Evolutionary conservation across 1,140 invertebrate genomes (phyloP).

Genomic region (Metopolophium dirhodum): DNA sequence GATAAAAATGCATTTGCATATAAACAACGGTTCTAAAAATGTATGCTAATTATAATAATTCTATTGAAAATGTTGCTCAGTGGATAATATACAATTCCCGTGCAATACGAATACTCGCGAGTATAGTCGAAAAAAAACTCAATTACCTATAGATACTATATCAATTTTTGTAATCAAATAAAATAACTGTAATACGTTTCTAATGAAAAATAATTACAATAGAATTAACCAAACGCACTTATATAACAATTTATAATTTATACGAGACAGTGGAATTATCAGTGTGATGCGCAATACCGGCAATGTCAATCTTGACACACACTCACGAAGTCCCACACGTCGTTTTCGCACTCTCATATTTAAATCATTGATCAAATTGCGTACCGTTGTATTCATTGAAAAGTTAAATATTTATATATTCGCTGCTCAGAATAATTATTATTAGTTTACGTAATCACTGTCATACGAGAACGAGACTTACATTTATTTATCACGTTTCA

Average conservation of each 20-base stretch:
- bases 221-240: not conserved
- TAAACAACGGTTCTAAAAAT: not conserved
- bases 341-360: not conserved
- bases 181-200: not conserved
- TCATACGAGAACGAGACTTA: not conserved
- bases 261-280: not conserved
- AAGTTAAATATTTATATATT: slow-evolving; percentile 12
- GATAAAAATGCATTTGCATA: not conserved
- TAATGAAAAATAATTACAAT: not conserved
- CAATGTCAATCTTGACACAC: not conserved
- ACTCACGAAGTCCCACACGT: not conserved
- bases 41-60: not conserved
- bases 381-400: not conserved
- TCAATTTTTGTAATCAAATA: not conserved
- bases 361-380: slow-evolving; percentile 1
- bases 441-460: not conserved
- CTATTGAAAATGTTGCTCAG: not conserved
- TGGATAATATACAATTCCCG: not conserved
- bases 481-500: not conserved
- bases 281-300: not conserved
- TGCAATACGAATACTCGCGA: not conserved
- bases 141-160: not conserved
- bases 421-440: not conserved
- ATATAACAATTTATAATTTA: not conserved
- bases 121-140: not conserved